Base-by-base conservation (phyloP, 2,113 vertebrate species). In the Burhinus bistriatus region DNA sequence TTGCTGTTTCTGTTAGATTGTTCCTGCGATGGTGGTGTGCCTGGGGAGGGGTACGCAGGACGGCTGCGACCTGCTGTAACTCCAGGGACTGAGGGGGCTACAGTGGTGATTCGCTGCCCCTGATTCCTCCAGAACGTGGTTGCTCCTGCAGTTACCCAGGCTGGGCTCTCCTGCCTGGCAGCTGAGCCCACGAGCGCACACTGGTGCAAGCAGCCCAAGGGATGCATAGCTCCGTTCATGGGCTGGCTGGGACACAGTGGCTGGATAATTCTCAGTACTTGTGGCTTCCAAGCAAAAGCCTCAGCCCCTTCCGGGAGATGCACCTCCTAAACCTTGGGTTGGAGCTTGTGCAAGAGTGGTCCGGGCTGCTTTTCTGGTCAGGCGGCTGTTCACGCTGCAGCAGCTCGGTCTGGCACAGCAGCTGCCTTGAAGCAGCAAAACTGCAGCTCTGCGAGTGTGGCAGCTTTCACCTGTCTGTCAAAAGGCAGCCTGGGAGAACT, bases 121-220 rank as follows among this genome's bases (percentile, higher is more conserved):
- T 5, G 11, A 26, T 26, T 12, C 15, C 73, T 22, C 32, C 2
- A 1, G 49, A 26, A 4, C 0, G 0, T 2, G 3, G 30, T 25
- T 16, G 25, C 25, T 12, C 36, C 52, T 17, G 11, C 5, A 0
- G 44, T 45, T 4, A 9, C 13, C 19, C 65, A 21, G 62, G 18
- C 49, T 9, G 40, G 36, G 36, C 62, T 71, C 42, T 62, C 17
- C 58, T 1, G 2, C 62, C 38, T 14, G 8, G 15, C 27, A 16
- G 47, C 18, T 4, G 2, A 30, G 27, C n/a, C 22, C 49, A 49
- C 44, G 13, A 44, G 44, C 44, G 14, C 45, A 14, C 4, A 9
- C 19, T 6, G 9, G 44, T 19, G 18, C 1, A 0, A 32, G 27
- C 36, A 45, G 44, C 62, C 15, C 6, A 2, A 9, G 36, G 62